Evolutionary conservation across 2,113 vertebrate genomes (phyloP).

Genomic region (Eidolon helvum): DNA sequence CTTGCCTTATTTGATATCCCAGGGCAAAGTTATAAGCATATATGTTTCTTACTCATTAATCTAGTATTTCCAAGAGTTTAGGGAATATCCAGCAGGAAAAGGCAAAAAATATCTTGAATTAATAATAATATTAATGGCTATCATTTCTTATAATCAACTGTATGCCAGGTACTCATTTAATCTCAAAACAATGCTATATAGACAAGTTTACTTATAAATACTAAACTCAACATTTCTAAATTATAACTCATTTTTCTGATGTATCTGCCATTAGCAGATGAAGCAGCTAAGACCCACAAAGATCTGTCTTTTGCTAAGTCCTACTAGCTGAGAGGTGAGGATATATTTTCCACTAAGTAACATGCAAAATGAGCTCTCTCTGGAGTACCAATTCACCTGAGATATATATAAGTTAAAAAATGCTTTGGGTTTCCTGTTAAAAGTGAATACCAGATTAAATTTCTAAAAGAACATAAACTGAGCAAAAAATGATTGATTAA

Average conservation of each 20-base stretch:
- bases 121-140: not conserved
- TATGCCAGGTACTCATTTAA: not conserved
- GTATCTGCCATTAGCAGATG: not conserved
- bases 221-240: not conserved
- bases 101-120: not conserved
- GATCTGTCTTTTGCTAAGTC: not conserved
- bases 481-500: not conserved
- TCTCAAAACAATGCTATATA: not conserved
- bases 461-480: not conserved
- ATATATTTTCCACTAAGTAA: not conserved
- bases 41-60: not conserved
- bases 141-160: not conserved
- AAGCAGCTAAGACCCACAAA: not conserved
- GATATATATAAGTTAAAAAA: not conserved
- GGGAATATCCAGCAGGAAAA: not conserved
- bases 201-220: not conserved
- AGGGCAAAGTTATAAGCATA: not conserved
- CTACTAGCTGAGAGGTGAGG: not conserved
- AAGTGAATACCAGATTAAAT: not conserved
- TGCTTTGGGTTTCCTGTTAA: not conserved
- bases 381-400: not conserved
- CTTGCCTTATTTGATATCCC: not conserved
- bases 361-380: not conserved
- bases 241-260: not conserved
- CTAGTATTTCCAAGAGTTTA: not conserved